Evolutionary conservation across 1,140 invertebrate genomes (phyloP), one percentile per base, ranked within the genome.

Genomic region (Drosophila seguyi): DNA sequence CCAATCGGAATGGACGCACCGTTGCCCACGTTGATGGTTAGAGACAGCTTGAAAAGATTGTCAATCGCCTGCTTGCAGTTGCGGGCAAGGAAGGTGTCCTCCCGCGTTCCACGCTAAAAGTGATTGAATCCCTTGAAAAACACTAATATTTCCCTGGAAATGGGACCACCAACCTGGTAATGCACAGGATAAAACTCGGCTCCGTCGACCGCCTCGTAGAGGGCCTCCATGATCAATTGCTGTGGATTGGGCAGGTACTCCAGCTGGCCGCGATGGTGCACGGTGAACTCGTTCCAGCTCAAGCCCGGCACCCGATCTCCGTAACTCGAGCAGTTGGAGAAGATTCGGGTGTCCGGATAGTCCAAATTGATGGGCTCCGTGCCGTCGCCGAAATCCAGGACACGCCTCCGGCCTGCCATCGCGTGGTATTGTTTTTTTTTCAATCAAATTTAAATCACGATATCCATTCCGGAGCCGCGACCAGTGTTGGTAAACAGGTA

Each of bases 41-140:
- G 68, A 0, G 50, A 38, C 27, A 39, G 50, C 4, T 55, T 48
- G 14, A 87, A 87, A 6, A 87, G 61, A 27, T 77, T 83, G 20
- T 88, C 85, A 22, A 87, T 27, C 4, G 84, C 85, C 11, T 42
- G 18, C 22, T 73, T 88, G 36, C 84, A 87, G 42, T 60, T 39
- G 3, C 84, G 73, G 1, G 39, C 84, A 14, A 87, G 50, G 41
- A 87, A 71, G 0, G 68, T 80, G 47, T 87, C 84, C 20, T 34
- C 48, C 14, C 14, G n/a, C 1, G 20, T 7, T 1, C 76, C 76
- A 20, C n/a, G 18, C 80, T 88, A 18, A 16, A 41, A 59, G 27
- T 16, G 14, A 31, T 10, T 0, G 0, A 38, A 22, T 16, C 1
- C 2, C 6, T 5, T 5, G 31, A 41, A 27, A 16, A 13, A 20